Evolutionary conservation across 2,113 vertebrate genomes (phyloP), one percentile per base, ranked within the genome.

Genomic region (Plectropomus leopardus): DNA sequence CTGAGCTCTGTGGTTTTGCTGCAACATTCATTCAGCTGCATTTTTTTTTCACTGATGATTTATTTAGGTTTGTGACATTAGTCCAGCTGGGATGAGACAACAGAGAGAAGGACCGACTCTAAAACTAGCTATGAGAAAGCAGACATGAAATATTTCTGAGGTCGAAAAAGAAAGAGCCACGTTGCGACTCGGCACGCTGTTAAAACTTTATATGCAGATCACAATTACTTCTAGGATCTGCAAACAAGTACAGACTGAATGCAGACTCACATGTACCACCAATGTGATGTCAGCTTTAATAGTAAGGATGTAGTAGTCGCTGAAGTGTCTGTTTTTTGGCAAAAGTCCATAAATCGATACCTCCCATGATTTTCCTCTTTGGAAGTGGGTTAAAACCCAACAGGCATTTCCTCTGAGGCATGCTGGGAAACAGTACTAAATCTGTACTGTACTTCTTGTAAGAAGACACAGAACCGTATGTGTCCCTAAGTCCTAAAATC

Each of bases 51-150:
- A n/a, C 14, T 68, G 44, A 68, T 54, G 32, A 57, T 58, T 44
- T 72, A 58, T 72, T 72, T n/a, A 57, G 34, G 7, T 17, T 23
- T 59, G 54, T 19, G 23, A 40, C 42, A 72, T 72, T 34, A 47
- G 40, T 59, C 42, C 21, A 32, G 42, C 69, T 47, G 26, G 28
- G 28, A 58, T 5, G 68, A 57, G 26, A 58, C 23, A 42, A 21
- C 24, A 21, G 51, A 34, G 24, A 19, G 26, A 30, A 58, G 8
- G 40, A 58, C 36, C 23, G 24, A 47, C n/a, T 67, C 28, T 21
- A 7, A 23, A 40, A 60, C 21, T 15, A 42, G 16, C 30, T 17
- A 36, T 13, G 9, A 28, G 67, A 30, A 58, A 58, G 32, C 68
- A 57, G 17, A 57, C 36, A 44, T 19, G 0, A 45, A 4, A 45